Evolutionary conservation across 2,888 invertebrate species (phyloP), one percentile per base, ranked within the genome.

Genomic region (Rotaria sp.): DNA sequence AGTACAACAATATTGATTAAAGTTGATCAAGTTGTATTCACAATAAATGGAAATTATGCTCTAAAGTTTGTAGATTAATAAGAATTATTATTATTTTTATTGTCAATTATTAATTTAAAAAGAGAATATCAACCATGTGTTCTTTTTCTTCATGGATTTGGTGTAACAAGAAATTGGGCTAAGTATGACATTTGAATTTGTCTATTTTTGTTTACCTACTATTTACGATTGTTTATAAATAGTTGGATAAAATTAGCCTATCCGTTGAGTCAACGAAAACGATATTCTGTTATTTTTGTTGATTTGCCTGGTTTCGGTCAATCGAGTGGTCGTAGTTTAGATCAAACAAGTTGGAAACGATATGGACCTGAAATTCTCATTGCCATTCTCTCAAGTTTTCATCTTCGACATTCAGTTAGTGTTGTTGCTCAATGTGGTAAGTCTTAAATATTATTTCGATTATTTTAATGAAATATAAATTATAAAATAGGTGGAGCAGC

Each of bases 271-370:
- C 24, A 80, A 80, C 41, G 8, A n/a, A 26, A 45, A 13, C 67
- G 35, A 67, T 80, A 26, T 26, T 80, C 80, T 0, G 4, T 35
- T 1, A 80, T 80, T 26, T 80, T 80, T 1, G 26, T 80, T 45
- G 80, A 80, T 80, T 45, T 80, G 26, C 80, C 80, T n/a, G 80
- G 80, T 13, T 80, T 80, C 26, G 80, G 80, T 80, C 80, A 45
- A 45, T 80, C 80, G n/a, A 80, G 80, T 80, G 80, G 80, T 1
- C 41, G 80, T 21, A 45, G 15, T 80, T n/a, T 41, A 45, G 45
- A 45, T 24, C 80, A 80, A 45, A 13, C 80, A 45, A 80, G 80
- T 80, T 80, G 80, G 80, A 80, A 80, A 80, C 80, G 45, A 11
- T 13, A 80, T 45, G 80, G 80, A 45, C 80, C 80, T 41, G 80